Base-by-base conservation (phyloP, 2,888 invertebrate genomes). In the Drosophila anomelani region DNA sequence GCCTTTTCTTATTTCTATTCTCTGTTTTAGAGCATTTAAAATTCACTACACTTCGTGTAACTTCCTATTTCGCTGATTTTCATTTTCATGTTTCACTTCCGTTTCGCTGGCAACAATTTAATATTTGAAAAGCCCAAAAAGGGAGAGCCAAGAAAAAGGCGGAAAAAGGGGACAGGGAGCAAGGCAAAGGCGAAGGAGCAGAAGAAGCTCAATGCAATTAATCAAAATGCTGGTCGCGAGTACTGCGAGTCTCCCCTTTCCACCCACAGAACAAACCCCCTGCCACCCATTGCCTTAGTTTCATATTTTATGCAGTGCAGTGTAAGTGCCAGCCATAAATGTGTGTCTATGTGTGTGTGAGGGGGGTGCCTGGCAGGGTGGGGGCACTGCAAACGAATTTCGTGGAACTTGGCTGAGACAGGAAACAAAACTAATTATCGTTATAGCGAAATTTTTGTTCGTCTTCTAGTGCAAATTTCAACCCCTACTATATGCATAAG, bases 391-490 rank as follows among this genome's bases (percentile, higher is more conserved):
- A 57, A 85, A 60, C 63, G 71, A 66, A 70, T 73, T 67, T 81
- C 69, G 64, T 62, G 63, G 49, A 81, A 84, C 63, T 68, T 60
- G 57, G 74, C 61, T 38, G 46, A 55, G 70, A 85, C 72, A 73
- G 80, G 71, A 85, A 85, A 85, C 81, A 80, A 85, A 85, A 81
- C 86, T 81, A 81, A 81, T 81, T 81, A 81, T 83, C 86, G 81
- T 85, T 81, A 83, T 80, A 70, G 80, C 81, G 71, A 46, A 69
- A 78, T 75, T 82, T 80, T 72, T 73, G 62, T 79, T 66, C 79
- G 47, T 77, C 41, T 49, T 26, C 49, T n/a, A n/a, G 61, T 49
- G 29, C 44, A 29, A 36, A 17, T 59, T 44, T 44, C 26, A 20
- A 17, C 54, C 46, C 47, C 41, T 10, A 23, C 47, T 32, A 43